Evolutionary conservation across 2,113 vertebrate genomes (phyloP).

Genomic region (Galemys pyrenaicus): DNA sequence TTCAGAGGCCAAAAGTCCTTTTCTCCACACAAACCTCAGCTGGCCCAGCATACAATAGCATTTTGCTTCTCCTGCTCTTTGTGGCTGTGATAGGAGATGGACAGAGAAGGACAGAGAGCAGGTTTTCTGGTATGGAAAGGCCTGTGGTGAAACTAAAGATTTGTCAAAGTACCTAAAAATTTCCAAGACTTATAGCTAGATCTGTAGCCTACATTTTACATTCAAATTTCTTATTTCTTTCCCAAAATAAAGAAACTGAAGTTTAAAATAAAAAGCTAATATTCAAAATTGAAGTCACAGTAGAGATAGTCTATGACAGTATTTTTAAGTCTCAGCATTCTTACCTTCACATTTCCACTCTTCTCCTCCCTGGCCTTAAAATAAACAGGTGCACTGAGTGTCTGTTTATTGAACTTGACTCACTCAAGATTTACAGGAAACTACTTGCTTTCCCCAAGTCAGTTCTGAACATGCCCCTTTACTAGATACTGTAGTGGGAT

Average conservation of each 20-base stretch:
- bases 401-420: background rate
- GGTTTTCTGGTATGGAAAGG: background rate
- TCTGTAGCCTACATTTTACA: background rate
- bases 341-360: background rate
- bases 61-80: background rate
- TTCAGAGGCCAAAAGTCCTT: constrained; percentile 10
- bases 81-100: background rate
- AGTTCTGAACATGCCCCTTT: background rate
- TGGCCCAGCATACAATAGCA: background rate
- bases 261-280: background rate
- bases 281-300: background rate
- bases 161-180: background rate
- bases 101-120: background rate
- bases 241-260: background rate
- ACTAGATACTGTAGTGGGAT: too few species aligned
- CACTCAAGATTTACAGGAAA: background rate
- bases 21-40: constrained; percentile 12
- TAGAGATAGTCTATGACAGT: background rate
- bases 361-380: background rate
- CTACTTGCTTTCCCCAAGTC: background rate
- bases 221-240: background rate
- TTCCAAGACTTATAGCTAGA: background rate
- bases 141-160: background rate
- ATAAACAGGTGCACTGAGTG: background rate
- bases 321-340: background rate